Conservation (phyloP, 2,888 invertebrate genomes). For the Drosophila demipolita region DNA sequence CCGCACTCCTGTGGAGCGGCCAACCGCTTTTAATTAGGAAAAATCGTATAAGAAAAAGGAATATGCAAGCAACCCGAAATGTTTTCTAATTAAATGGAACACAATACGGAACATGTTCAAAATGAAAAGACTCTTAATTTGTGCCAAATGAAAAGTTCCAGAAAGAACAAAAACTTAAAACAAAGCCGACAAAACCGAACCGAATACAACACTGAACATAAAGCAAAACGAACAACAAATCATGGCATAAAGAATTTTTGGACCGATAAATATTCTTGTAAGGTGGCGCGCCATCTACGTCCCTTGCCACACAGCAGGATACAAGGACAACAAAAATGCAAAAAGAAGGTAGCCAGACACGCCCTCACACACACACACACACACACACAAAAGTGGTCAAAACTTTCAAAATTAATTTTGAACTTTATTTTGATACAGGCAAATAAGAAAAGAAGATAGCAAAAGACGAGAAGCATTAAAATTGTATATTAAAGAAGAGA, state of each 20-base stretch:
- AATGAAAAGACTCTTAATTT: conserved; percentile 32
- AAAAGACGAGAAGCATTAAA: conserved; percentile 25
- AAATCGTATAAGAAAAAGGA: conserved; percentile 6
- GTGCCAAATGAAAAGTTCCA: conserved; percentile 34
- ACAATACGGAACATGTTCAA: conserved; percentile 39
- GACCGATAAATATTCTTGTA: conserved; percentile 17
- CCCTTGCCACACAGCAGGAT: not conserved
- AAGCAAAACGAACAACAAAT: conserved; percentile 54
- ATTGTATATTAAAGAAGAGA: conserved; percentile 64
- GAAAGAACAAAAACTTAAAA: conserved; percentile 1
- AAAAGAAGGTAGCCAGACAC: conserved; percentile 5
- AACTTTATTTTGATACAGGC: conserved; percentile 60
- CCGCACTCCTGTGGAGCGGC: conserved; percentile 14
- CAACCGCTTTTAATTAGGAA: conserved; percentile 57
- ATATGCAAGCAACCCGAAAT: conserved; percentile 38
- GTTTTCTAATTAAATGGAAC: conserved; percentile 68
- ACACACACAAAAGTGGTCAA: conserved; percentile 47
- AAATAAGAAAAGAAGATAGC: conserved; percentile 24
- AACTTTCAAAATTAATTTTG: conserved; percentile 73
- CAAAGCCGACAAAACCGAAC: conserved; percentile 5
- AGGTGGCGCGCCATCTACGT: not conserved
- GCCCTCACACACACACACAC: conserved; percentile 4
- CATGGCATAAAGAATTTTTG: conserved; percentile 40
- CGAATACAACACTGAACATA: conserved; percentile 22
- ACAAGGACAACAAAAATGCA: not conserved